Conservation (phyloP, 2,888 invertebrate species). For the Belgica antarctica region DNA sequence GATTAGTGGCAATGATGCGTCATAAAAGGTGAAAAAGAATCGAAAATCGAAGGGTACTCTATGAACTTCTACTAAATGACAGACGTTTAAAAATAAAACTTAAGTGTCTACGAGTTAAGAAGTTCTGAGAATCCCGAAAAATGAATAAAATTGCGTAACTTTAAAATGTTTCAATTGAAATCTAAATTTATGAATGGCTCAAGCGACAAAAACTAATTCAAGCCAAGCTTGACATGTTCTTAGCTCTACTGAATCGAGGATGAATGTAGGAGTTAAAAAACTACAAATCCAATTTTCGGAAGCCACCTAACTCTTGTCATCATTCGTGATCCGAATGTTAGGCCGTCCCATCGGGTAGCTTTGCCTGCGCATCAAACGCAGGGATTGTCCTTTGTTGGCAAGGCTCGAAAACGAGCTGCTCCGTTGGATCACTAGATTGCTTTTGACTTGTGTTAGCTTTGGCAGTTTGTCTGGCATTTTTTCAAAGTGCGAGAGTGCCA, state of each 20-base stretch:
- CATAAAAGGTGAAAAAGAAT: background rate
- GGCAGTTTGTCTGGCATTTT: too few relatives aligned
- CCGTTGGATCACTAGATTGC: too few relatives aligned
- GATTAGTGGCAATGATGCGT: too few relatives aligned
- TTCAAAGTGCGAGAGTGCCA: constrained; percentile 53
- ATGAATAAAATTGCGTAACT: background rate
- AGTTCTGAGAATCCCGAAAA: background rate
- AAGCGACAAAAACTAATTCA: background rate
- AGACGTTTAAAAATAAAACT: background rate
- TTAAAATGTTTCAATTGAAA: background rate
- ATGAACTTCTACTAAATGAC: too few relatives aligned
- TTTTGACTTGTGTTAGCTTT: background rate
- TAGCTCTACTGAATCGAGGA: background rate
- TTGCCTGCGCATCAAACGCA: background rate
- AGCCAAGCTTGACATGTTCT: background rate
- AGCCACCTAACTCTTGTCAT: constrained; percentile 22
- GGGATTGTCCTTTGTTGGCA: background rate
- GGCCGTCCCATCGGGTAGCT: constrained; percentile 20
- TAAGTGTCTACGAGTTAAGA: too few relatives aligned
- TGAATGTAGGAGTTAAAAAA: background rate
- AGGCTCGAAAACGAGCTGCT: constrained; percentile 21
- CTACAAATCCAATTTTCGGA: constrained; percentile 24
- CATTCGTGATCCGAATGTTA: background rate
- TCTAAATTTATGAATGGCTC: background rate
- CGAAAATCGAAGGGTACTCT: background rate